Conservation (phyloP, 2,113 vertebrate genomes). For the Kryptolebias marmoratus region DNA sequence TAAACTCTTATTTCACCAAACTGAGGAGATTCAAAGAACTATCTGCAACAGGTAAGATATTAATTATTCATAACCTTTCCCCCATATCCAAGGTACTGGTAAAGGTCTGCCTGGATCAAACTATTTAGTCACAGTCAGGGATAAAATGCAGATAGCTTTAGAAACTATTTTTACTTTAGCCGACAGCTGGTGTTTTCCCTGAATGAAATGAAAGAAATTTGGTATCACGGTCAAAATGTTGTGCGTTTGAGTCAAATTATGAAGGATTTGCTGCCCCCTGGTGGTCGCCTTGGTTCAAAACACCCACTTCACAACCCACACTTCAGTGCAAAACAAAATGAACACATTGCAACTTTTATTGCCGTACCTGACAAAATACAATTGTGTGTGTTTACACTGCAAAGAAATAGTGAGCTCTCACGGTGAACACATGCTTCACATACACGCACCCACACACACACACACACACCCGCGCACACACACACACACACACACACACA, state of each 20-base stretch:
- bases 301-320: not conserved
- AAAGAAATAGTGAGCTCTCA: slow-evolving; percentile 69
- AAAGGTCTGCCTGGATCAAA: no score
- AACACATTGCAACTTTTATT: slow-evolving; percentile 72
- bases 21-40: no score
- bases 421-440: slow-evolving; percentile 76
- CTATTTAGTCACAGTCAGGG: no score
- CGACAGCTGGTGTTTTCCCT: no score
- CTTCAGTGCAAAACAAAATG: slow-evolving; percentile 1
- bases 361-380: slow-evolving; percentile 73
- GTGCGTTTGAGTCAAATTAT: not conserved
- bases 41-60: no score
- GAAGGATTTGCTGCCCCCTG: slow-evolving; percentile 49
- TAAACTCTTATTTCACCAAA: no score
- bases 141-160: no score
- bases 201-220: no score
- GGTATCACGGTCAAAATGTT: no score
- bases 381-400: slow-evolving; percentile 60
- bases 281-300: slow-evolving; percentile 16
- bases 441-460: slow-evolving; percentile 55
- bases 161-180: no score
- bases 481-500: not conserved
- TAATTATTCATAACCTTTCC: no score
- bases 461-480: slow-evolving; percentile 51
- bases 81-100: no score